Percentiles rank a stretch among this genome's conserved stretches.
phyloP scores from a whole-genome alignment of 2,113 vertebrate species.

The Macquaria ambigua region DNA sequence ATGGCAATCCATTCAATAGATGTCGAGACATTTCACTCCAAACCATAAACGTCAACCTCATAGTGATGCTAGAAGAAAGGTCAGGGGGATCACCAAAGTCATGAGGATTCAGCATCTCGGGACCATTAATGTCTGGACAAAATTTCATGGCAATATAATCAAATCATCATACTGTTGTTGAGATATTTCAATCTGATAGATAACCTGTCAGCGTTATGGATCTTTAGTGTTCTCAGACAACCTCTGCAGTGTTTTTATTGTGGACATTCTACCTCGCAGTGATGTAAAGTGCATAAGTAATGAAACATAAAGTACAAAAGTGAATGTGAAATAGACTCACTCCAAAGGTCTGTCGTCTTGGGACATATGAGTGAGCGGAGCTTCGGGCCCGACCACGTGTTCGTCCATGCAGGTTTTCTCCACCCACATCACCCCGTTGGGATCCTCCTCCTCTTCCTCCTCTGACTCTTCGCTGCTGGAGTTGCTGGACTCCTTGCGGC shows the following conservation, averaged over 20 bases:
- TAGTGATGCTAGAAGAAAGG: too few species aligned
- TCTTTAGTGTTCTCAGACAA: not conserved
- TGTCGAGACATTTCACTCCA: too few species aligned
- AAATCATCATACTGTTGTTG: too few species aligned
- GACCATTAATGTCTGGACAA: too few species aligned
- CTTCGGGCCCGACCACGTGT: slow-evolving; percentile 93
- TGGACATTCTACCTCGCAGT: not conserved
- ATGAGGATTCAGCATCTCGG: too few species aligned
- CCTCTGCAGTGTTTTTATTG: not conserved
- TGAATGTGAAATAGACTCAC: slow-evolving; percentile 83
- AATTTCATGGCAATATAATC: too few species aligned
- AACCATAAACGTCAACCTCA: too few species aligned
- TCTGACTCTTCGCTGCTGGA: slow-evolving; percentile 92
- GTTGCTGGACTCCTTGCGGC: slow-evolving; percentile 89
- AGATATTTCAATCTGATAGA: not conserved
- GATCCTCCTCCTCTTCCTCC: slow-evolving; percentile 89
- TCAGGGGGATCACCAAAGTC: too few species aligned
- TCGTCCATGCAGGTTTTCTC: slow-evolving; percentile 91
- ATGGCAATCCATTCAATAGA: too few species aligned
- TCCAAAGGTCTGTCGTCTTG: slow-evolving; percentile 95
- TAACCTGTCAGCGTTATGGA: not conserved
- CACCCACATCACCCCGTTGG: slow-evolving; percentile 90
- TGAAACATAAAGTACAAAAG: not conserved
- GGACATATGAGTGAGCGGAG: slow-evolving; percentile 92
- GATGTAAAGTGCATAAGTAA: too few species aligned